Conservation (phyloP, 2,888 invertebrate species). For the Argynnis bischoffii region DNA sequence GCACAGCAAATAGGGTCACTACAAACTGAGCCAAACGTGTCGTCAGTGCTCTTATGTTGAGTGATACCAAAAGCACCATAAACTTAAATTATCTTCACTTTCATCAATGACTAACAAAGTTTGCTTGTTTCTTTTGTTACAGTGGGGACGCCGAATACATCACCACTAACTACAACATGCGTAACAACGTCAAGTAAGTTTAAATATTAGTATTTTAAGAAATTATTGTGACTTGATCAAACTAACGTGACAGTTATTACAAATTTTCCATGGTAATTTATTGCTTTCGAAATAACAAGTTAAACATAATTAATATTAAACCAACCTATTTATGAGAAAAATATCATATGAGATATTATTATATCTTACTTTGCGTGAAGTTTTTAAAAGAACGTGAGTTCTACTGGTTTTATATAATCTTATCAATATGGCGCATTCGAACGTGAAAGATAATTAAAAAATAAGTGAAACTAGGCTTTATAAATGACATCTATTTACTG, state of each 20-base stretch:
- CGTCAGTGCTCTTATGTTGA: no score
- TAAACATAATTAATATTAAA: no score
- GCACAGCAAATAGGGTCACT: no score
- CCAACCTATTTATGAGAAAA: no score
- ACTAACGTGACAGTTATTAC: neutral
- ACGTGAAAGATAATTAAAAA: neutral
- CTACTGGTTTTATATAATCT: conserved; percentile 9
- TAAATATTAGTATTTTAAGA: neutral
- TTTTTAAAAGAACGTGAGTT: conserved; percentile 12
- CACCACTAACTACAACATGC: conserved; percentile 71
- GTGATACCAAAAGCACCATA: no score
- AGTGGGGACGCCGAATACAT: conserved; percentile 74
- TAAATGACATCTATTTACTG: no score
- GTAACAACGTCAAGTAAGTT: conserved; percentile 74
- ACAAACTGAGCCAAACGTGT: no score
- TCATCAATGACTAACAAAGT: neutral
- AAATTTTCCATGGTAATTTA: neutral
- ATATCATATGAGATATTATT: neutral
- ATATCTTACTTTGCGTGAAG: neutral
- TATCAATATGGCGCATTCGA: neutral
- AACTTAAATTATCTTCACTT: no score
- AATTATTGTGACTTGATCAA: neutral
- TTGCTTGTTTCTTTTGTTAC: conserved; percentile 50
- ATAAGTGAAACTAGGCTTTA: no score
- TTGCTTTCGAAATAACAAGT: neutral